Percentiles rank a stretch among this genome's conserved stretches.
Evolutionary conservation across 2,797 vertebrate species (phyloP).

Genomic region (Coranthus polyacanthus): DNA sequence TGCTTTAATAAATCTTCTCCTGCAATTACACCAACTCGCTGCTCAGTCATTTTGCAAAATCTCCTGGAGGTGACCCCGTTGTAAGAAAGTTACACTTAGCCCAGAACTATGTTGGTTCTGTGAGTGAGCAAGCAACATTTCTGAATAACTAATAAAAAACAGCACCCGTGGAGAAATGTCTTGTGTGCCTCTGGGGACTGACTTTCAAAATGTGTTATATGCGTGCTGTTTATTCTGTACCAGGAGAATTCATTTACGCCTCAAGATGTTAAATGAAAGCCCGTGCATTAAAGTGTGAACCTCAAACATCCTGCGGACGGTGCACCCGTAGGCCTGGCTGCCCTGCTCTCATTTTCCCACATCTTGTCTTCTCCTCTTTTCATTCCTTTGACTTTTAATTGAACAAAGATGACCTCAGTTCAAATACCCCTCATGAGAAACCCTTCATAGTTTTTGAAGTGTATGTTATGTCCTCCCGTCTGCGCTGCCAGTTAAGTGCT

Average conservation of each 20-base stretch:
- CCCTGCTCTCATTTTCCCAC: slow-evolving; percentile 7
- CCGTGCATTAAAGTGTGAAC: slow-evolving; percentile 26
- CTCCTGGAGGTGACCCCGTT: slow-evolving; percentile 1
- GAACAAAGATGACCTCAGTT: slow-evolving; percentile 25
- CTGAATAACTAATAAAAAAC: background rate
- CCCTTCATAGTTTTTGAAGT: slow-evolving; percentile 12
- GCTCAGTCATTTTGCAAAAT: slow-evolving; percentile 11
- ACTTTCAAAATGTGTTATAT: too few species aligned
- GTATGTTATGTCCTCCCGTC: slow-evolving; percentile 20
- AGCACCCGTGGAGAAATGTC: background rate
- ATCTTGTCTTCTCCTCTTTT: slow-evolving; percentile 12
- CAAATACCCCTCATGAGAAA: slow-evolving; percentile 23
- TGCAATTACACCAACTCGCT: background rate
- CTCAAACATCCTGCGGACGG: slow-evolving; percentile 43
- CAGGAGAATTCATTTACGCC: background rate
- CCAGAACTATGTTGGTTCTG: slow-evolving; percentile 3
- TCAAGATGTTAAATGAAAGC: background rate
- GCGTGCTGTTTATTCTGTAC: too few species aligned
- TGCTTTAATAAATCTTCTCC: slow-evolving; percentile 27
- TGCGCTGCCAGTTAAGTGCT: slow-evolving; percentile 50
- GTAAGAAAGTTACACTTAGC: background rate
- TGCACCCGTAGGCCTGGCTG: slow-evolving; percentile 10
- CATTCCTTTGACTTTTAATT: slow-evolving; percentile 19
- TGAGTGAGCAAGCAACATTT: background rate
- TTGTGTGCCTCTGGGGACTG: background rate